These are phyloP conservation scores for Callospermophilus lateralis DNA, from an alignment of 2,113 vertebrate genomes.

Conservation along the genomic window DNA sequence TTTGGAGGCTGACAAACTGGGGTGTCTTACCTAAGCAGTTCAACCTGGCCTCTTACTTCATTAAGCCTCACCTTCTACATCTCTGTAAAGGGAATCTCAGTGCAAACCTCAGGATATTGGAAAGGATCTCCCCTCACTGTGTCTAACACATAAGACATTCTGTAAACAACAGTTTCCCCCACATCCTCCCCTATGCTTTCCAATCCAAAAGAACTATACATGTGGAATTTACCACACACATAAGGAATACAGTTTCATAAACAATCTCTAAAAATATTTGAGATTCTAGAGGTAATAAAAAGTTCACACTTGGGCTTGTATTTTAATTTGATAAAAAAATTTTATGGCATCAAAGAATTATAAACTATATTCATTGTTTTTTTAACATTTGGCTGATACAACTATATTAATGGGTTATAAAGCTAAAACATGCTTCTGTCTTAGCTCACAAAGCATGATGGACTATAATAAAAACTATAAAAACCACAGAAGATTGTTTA, in stretches of 20 bases:
- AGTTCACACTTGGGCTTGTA: background rate
- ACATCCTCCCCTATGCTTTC: background rate
- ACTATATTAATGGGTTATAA: slow-evolving; percentile 38
- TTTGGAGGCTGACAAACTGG: background rate
- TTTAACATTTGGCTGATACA: slow-evolving; percentile 8
- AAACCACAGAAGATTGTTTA: background rate
- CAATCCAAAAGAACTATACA: background rate
- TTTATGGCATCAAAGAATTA: slow-evolving; percentile 24
- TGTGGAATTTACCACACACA: background rate
- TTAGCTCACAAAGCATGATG: slow-evolving; percentile 26
- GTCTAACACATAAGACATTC: background rate
- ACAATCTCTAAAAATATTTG: background rate
- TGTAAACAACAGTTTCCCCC: background rate
- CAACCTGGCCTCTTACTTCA: background rate
- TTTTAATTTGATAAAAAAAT: background rate
- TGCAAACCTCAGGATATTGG: background rate
- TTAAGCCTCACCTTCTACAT: background rate
- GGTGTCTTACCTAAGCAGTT: background rate
- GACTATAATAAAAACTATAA: background rate
- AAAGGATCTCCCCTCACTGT: background rate
- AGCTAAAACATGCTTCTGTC: background rate
- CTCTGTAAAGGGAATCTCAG: background rate
- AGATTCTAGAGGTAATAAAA: slow-evolving; percentile 42
- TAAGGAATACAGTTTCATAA: background rate
- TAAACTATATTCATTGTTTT: background rate